These are phyloP conservation scores for Panulirus ornatus DNA, from an alignment of 1,140 invertebrate species.

Conservation along the genomic window DNA sequence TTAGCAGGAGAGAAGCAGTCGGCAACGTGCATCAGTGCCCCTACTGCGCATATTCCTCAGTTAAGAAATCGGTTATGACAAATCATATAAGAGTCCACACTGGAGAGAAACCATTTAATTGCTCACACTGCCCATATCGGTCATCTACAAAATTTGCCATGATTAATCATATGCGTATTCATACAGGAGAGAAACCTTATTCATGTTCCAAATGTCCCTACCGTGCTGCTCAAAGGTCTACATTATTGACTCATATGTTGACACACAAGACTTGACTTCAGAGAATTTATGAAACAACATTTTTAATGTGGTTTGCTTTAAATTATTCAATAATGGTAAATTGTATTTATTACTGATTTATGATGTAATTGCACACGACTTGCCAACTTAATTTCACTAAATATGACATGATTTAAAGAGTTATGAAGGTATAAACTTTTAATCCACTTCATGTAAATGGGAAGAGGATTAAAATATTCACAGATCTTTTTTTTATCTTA, in stretches of 20 bases:
- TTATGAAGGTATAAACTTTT: no score
- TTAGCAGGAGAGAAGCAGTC: constrained; percentile 57
- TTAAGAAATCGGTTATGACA: constrained; percentile 57
- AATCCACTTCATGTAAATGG: no score
- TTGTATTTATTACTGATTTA: no score
- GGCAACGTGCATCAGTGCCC: constrained; percentile 52
- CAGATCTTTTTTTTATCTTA: no score
- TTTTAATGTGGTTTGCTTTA: no score
- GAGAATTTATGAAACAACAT: no score
- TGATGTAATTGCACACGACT: no score
- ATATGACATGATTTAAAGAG: no score
- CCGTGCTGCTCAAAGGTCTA: constrained; percentile 42
- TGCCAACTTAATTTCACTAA: no score
- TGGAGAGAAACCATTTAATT: constrained; percentile 48
- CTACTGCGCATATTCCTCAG: constrained; percentile 59
- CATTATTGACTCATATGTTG: constrained; percentile 33
- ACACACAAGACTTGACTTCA: constrained; percentile 40
- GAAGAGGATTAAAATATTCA: no score
- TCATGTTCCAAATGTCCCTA: constrained; percentile 35
- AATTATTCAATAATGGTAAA: no score
- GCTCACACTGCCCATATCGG: constrained; percentile 35
- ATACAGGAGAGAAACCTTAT: constrained; percentile 60
- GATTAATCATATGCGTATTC: constrained; percentile 50
- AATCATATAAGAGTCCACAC: constrained; percentile 61
- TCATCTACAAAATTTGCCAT: constrained; percentile 49